Percentiles rank a stretch among this genome's conserved stretches.
These are phyloP conservation scores for Megathymus violae DNA, from an alignment of 1,140 invertebrate species.

Conservation along the genomic window DNA sequence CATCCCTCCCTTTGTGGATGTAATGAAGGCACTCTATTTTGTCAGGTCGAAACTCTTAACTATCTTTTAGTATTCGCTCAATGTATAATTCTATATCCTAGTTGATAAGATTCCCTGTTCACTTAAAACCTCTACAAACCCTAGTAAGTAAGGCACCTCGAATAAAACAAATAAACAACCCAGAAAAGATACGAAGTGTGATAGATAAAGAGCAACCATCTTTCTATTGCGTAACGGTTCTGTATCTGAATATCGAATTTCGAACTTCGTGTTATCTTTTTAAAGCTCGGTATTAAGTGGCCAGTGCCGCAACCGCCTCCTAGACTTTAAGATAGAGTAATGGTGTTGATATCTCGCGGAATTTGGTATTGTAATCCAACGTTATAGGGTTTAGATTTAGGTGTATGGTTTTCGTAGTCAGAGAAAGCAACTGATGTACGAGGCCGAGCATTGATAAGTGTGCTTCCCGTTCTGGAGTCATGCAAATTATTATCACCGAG, in stretches of 20 bases:
- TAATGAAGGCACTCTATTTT: too few species aligned
- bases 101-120: too few species aligned
- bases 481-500: constrained; percentile 73
- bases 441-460: constrained; percentile 60
- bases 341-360: constrained; percentile 36
- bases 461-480: constrained; percentile 64
- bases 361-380: constrained; percentile 37
- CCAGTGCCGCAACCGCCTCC: constrained; percentile 33
- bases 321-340: constrained; percentile 28
- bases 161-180: constrained; percentile 41
- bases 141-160: constrained; percentile 21
- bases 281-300: constrained; percentile 54
- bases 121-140: background rate
- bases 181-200: constrained; percentile 39
- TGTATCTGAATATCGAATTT: constrained; percentile 52
- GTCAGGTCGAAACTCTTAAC: too few species aligned
- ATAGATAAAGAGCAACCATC: constrained; percentile 51
- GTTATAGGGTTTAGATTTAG: constrained; percentile 33
- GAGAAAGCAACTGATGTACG: constrained; percentile 72
- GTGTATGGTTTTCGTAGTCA: constrained; percentile 34
- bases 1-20: too few species aligned
- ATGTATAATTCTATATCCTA: too few species aligned
- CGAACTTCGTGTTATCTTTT: constrained; percentile 57
- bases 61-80: too few species aligned
- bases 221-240: constrained; percentile 39